Percentiles rank a stretch among this genome's conserved stretches.
Evolutionary conservation across 2,797 vertebrate genomes (phyloP).

Genomic region (Danio aesculapii): DNA sequence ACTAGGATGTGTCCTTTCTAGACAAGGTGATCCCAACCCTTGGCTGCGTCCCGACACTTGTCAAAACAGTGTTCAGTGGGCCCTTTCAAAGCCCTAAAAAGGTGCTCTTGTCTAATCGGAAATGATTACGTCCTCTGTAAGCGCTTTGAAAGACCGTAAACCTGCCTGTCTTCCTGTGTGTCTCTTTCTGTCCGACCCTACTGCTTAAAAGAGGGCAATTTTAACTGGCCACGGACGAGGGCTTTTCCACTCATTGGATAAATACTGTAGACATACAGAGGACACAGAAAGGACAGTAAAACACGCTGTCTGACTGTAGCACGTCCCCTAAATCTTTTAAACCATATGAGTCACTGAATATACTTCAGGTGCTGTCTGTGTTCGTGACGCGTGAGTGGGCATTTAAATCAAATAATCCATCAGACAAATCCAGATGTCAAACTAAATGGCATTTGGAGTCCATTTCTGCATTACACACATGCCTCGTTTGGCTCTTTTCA

Average conservation of each 20-base stretch:
- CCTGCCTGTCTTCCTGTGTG: constrained; percentile 38
- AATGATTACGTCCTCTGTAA: constrained; percentile 71
- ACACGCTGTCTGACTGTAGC: neutral
- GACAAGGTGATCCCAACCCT: constrained; percentile 75
- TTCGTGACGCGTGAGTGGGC: neutral
- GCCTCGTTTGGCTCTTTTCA: constrained; percentile 52
- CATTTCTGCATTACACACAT: constrained; percentile 31
- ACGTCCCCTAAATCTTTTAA: constrained; percentile 27
- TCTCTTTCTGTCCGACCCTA: constrained; percentile 12
- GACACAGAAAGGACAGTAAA: constrained; percentile 25
- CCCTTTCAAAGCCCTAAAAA: constrained; percentile 51
- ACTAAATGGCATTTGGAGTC: constrained; percentile 6
- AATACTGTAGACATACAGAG: constrained; percentile 38
- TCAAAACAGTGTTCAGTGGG: constrained; percentile 67
- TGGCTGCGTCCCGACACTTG: constrained; percentile 67
- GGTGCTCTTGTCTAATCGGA: constrained; percentile 66
- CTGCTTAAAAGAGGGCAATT: constrained; percentile 33
- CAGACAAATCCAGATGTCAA: neutral
- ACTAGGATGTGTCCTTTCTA: constrained; percentile 52
- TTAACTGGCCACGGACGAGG: constrained; percentile 4
- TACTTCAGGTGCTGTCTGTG: constrained; percentile 1
- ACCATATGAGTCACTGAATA: constrained; percentile 21
- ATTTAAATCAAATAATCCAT: constrained; percentile 23
- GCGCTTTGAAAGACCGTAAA: constrained; percentile 55
- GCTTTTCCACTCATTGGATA: constrained; percentile 27